Base-by-base conservation (phyloP, 2,113 vertebrate genomes). In the Eclectus roratus region DNA sequence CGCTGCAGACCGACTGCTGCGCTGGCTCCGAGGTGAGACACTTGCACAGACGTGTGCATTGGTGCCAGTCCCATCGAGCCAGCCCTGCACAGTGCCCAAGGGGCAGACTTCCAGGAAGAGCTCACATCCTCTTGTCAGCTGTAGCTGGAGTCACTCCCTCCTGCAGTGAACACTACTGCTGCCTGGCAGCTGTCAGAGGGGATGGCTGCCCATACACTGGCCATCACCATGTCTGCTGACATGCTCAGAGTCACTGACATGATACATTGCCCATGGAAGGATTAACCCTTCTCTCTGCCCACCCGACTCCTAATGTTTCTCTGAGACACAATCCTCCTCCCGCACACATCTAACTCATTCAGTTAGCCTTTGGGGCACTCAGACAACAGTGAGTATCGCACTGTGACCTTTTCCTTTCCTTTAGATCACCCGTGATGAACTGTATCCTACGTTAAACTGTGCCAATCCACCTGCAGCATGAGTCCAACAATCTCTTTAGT, bases 391-490 rank as follows among this genome's bases (percentile, higher is more conserved):
- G 93, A 89, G 78, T 88, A 27, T 11, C 23, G 91, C 92, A 85
- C 93, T 88, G 80, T 49, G 89, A 91, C 92, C 87, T 80, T 56
- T 41, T 63, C 61, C 89, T 68, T 89, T 71, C 80, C 88, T n/a
- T 41, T 23, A 58, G 53, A 11, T 76, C 80, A 41, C 35, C 81
- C 35, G 81, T 3, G 20, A 44, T 5, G 46, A 89, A 55, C 55
- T 27, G 19, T 55, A 15, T 11, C 60, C 56, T 27, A n/a, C 37
- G 25, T 81, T 28, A 56, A 91, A 93, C 71, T 33, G 93, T 96
- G 89, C 91, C 92, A 96, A 95, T 31, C 89, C 80, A 93, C 88
- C 93, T 94, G 87, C 96, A 96, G 95, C 95, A 96, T 95, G 95
- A 96, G 49, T 63, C 17, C 24, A 82, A 76, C 68, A 93, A 43